Evolutionary conservation across 1,140 invertebrate genomes (phyloP).

Genomic region (Stegodyphus mimosarum): DNA sequence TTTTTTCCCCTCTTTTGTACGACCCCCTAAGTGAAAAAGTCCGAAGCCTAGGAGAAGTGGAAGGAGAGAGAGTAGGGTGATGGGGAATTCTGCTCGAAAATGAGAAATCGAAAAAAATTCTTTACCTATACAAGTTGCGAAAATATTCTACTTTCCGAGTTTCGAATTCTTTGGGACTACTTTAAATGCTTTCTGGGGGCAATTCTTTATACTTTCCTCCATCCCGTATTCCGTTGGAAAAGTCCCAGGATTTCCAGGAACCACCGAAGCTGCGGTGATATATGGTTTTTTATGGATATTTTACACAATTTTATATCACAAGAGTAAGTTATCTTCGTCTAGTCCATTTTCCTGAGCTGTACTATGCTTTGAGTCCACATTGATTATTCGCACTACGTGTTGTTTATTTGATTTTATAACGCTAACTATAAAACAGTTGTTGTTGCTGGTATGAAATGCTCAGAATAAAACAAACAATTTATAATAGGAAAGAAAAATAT

Average conservation of each 20-base stretch:
- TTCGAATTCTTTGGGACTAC: slow-evolving; percentile 44
- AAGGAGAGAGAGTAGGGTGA: background rate
- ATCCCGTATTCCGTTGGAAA: slow-evolving; percentile 13
- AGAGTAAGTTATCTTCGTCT: background rate
- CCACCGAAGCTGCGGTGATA: slow-evolving; percentile 24
- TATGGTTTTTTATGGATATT: slow-evolving; percentile 9
- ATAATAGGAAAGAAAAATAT: too few relatives aligned
- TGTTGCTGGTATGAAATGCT: too few relatives aligned
- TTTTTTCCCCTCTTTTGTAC: background rate
- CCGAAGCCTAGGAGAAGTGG: background rate
- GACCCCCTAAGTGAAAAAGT: background rate
- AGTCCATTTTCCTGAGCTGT: too few relatives aligned
- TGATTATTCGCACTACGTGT: too few relatives aligned
- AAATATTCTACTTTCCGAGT: slow-evolving; percentile 35
- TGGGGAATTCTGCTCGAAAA: slow-evolving; percentile 2
- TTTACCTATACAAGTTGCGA: slow-evolving; percentile 40
- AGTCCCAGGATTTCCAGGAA: slow-evolving; percentile 31
- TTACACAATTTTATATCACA: slow-evolving; percentile 32
- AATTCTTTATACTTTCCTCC: slow-evolving; percentile 45
- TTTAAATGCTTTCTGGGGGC: slow-evolving; percentile 46
- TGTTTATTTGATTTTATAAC: too few relatives aligned
- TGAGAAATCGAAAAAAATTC: slow-evolving; percentile 44
- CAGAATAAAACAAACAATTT: too few relatives aligned
- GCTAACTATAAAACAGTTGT: too few relatives aligned
- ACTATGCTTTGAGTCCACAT: too few relatives aligned